Evolutionary conservation across 2,797 vertebrate species (phyloP).

Genomic region (Bryconaethiops microstoma): DNA sequence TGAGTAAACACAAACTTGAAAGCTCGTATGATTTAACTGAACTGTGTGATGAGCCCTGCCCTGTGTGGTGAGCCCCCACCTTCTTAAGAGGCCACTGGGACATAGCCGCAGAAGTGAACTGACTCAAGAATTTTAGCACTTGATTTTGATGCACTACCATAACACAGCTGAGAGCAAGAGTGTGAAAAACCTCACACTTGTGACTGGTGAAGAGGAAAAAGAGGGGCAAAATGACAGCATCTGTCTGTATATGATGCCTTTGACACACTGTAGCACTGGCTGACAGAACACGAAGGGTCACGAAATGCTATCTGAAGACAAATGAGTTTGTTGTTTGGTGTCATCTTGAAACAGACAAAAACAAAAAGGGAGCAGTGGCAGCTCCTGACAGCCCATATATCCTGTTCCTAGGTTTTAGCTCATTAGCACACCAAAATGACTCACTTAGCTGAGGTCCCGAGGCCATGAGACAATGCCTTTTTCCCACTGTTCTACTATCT

Average conservation of each 20-base stretch:
- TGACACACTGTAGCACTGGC: background rate
- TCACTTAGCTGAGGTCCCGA: background rate
- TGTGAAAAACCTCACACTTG: slow-evolving; percentile 35
- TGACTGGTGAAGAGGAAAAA: slow-evolving; percentile 12
- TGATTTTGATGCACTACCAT: background rate
- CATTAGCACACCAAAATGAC: slow-evolving; percentile 7
- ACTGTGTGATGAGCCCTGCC: background rate
- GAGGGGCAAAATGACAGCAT: slow-evolving; percentile 19
- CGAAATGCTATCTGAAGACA: slow-evolving; percentile 34
- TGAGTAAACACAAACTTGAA: background rate
- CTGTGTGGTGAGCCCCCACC: background rate
- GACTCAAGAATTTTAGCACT: slow-evolving; percentile 4
- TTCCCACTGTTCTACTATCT: background rate
- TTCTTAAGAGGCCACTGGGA: slow-evolving; percentile 12
- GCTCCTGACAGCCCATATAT: slow-evolving; percentile 17
- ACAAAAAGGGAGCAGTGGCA: slow-evolving; percentile 34
- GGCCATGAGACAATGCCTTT: background rate
- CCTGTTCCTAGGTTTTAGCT: background rate
- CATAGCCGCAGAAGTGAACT: background rate
- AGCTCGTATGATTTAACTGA: background rate
- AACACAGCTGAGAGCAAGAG: background rate
- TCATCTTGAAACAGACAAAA: slow-evolving; percentile 10
- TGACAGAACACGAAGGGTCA: slow-evolving; percentile 35
- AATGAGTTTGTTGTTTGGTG: slow-evolving; percentile 45
- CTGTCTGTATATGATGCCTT: slow-evolving; percentile 23